Base-by-base conservation (phyloP, 2,888 invertebrate genomes). In the Diaprepes abbreviatus region DNA sequence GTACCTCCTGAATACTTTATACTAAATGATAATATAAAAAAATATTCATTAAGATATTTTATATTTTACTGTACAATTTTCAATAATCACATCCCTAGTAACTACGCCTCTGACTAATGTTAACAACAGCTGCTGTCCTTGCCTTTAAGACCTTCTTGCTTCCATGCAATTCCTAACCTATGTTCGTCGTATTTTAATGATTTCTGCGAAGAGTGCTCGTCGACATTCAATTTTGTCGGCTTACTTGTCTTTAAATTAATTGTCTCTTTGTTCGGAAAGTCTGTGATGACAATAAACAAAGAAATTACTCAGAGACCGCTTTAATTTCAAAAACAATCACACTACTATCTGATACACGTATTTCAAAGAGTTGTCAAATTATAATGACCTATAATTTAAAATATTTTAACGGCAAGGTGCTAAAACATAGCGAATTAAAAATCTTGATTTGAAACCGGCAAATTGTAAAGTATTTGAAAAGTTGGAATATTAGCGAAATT, bases 121-220 rank as follows among this genome's bases (percentile, higher is more conserved):
- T 60, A 62, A 45, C 58, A 54, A 55, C 69, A 69, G 69, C 69
- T 69, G 69, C 63, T 64, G 69, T 52, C 69, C 69, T 64, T 64
- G 59, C 70, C 50, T 66, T 59, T 59, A 65, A 70, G 70, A 50
- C 60, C 70, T 70, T 52, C 31, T 67, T 67, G 59, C 59, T 31
- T 24, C 24, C 50, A 31, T 54, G 55, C 54, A 67, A 68, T 68
- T 63, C 68, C 68, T 68, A 68, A 68, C 62, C 68, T 63, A 62
- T 17, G 52, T 52, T 48, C 45, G 68, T 31, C 50, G 50, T 60
- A 55, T 62, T 67, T 62, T 68, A 68, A 68, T 68, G 55, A 68
- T 68, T 68, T 68, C 68, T 63, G 57, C 57, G 68, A 68, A 68
- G 31, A 35, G 28, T 35, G 35, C 28, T 45, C 40, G 52, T 17